Evolutionary conservation across 2,113 vertebrate species (phyloP).

Genomic region (Pluvialis apricaria): DNA sequence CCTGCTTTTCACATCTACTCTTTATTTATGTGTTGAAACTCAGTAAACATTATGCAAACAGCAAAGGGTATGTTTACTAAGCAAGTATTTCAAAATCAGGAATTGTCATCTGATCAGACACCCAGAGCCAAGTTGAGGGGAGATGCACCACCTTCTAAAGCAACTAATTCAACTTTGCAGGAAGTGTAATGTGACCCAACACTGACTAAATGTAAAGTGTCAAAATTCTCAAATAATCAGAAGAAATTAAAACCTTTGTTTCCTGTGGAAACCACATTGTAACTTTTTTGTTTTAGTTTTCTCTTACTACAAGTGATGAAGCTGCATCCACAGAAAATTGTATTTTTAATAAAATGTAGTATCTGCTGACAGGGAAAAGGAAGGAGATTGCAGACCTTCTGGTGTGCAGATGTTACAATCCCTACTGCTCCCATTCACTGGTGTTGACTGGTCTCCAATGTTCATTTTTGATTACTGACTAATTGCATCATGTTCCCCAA

Average conservation of each 20-base stretch:
- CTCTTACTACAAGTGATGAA: neutral
- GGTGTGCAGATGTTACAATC: neutral
- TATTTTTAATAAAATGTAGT: neutral
- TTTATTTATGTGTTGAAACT: slow-evolving; percentile 41
- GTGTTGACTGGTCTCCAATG: neutral
- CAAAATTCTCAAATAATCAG: neutral
- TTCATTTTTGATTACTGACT: neutral
- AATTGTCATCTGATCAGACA: neutral
- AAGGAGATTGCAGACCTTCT: neutral
- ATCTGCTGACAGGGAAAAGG: neutral
- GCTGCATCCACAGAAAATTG: rapidly evolving
- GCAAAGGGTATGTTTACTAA: slow-evolving; percentile 63
- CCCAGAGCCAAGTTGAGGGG: neutral
- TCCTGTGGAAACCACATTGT: neutral
- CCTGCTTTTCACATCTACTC: neutral
- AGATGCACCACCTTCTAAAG: neutral
- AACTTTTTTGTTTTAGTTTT: neutral
- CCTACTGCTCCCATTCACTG: neutral
- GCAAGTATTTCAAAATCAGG: slow-evolving; percentile 40
- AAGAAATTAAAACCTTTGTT: neutral
- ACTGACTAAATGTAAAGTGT: neutral
- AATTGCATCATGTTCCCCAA: neutral
- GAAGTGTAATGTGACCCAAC: neutral
- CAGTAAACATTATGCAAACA: slow-evolving; percentile 44
- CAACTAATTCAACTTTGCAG: neutral